Base-by-base conservation (phyloP, 2,888 invertebrate species). In the Dryocosmus kuriphilus region DNA sequence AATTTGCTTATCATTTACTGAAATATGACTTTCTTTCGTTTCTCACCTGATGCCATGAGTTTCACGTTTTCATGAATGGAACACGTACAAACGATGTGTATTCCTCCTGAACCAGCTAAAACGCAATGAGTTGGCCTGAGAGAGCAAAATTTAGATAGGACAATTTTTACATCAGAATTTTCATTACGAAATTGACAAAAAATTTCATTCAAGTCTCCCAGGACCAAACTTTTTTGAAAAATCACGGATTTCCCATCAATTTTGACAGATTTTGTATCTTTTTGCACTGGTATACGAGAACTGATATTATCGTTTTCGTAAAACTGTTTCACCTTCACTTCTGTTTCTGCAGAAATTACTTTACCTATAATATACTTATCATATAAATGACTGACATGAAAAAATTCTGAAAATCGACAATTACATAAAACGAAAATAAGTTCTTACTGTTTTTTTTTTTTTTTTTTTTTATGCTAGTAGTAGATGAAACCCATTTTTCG, bases 41-140 rank as follows among this genome's bases (percentile, higher is more conserved):
- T 46, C 5, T 46, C 19, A 65, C 55, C 65, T 57, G 57, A 2
- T 11, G 32, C 46, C 62, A 77, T 63, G 8, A 77, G 77, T 60
- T 67, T 77, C 67, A 77, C 75, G 27, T 77, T 77, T 75, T 77
- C 75, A 22, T 75, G 75, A 67, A 61, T 46, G 14, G 46, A 14
- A 19, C 46, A 46, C 5, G 19, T 19, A 46, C 19, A 46, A 46
- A 46, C 19, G 14, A 46, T 46, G 19, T 46, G 19, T 19, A 2
- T 46, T 16, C 46, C 46, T 19, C 46, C 46, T 46, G 9, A 46
- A 46, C 14, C 46, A 24, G 11, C 60, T 27, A 24, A 14, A 27
- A 27, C 14, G 27, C 60, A 60, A 24, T 60, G 27, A 11, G 27
- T 1, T 11, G 60, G 60, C 11, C 27, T 24, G 14, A 24, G 27